phyloP scores from a whole-genome alignment of 2,888 invertebrate species.

The Cantharis lateralis region DNA sequence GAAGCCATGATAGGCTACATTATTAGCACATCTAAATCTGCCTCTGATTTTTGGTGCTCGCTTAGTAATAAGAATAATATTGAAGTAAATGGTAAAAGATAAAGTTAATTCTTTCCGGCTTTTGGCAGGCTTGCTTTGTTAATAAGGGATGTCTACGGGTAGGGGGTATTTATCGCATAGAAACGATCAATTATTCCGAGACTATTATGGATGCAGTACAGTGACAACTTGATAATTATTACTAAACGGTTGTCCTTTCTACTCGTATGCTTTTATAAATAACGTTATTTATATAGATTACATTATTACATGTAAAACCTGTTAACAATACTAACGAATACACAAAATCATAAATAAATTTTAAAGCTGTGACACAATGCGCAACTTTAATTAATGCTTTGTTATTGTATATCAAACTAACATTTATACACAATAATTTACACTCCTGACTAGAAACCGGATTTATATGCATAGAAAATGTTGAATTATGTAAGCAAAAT shows the following conservation, averaged over 20 bases:
- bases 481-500: not conserved
- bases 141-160: conserved; percentile 15
- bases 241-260: conserved; percentile 35
- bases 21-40: not conserved
- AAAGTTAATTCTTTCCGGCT: not conserved
- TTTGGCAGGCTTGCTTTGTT: conserved; percentile 10
- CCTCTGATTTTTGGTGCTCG: not conserved
- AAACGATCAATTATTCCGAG: conserved; percentile 20
- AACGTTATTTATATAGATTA: conserved; percentile 12
- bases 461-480: not conserved
- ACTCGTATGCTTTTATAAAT: conserved; percentile 3
- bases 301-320: conserved; percentile 4
- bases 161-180: conserved; percentile 17
- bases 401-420: not conserved
- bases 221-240: conserved; percentile 41
- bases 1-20: too few species aligned
- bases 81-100: not conserved
- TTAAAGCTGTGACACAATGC: conserved; percentile 1
- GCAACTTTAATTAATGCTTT: conserved; percentile 1
- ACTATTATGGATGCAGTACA: conserved; percentile 25
- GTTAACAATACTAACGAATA: conserved; percentile 4
- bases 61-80: not conserved
- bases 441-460: not conserved
- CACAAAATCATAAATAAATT: conserved; percentile 2
- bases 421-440: not conserved